Percentiles rank a stretch among this genome's conserved stretches.
Conservation (phyloP, 2,888 invertebrate species). For the Pterobdella sp. region DNA sequence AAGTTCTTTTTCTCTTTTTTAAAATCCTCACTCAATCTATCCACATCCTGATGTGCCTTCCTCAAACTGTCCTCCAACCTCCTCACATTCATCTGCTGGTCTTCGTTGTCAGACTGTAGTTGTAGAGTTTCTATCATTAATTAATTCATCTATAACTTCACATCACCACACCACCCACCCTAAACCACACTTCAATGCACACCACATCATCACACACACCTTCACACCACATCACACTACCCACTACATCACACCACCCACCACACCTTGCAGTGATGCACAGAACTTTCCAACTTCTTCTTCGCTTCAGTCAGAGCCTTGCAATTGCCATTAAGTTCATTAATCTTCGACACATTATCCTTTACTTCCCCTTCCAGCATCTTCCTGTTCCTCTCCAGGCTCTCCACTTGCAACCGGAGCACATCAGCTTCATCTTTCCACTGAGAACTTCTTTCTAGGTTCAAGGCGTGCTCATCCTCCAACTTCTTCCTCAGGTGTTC, state of each 20-base stretch:
- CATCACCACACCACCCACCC: too few species aligned
- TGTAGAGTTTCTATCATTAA: not conserved
- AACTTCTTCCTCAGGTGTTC: slow-evolving; percentile 94
- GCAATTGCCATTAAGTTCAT: slow-evolving; percentile 88
- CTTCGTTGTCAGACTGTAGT: slow-evolving; percentile 69
- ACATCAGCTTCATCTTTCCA: slow-evolving; percentile 97
- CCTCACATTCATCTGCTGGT: slow-evolving; percentile 95
- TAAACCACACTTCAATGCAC: too few species aligned
- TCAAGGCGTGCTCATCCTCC: slow-evolving; percentile 91
- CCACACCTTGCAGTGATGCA: slow-evolving; percentile 85
- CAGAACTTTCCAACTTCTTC: slow-evolving; percentile 97
- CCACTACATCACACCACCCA: slow-evolving; percentile 48
- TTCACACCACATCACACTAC: too few species aligned
- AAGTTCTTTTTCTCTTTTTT: slow-evolving; percentile 98
- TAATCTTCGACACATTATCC: slow-evolving; percentile 94
- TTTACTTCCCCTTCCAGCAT: slow-evolving; percentile 94
- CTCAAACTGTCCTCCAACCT: slow-evolving; percentile 76
- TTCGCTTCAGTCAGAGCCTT: slow-evolving; percentile 89
- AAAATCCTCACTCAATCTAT: slow-evolving; percentile 93
- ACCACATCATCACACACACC: too few species aligned
- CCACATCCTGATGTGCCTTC: slow-evolving; percentile 65
- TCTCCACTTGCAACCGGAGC: slow-evolving; percentile 84
- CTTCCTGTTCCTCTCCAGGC: slow-evolving; percentile 89
- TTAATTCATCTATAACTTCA: too few species aligned
- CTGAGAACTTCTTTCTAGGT: slow-evolving; percentile 91